Base-by-base conservation (phyloP, 2,888 invertebrate genomes). In the Mamestra brassicae region DNA sequence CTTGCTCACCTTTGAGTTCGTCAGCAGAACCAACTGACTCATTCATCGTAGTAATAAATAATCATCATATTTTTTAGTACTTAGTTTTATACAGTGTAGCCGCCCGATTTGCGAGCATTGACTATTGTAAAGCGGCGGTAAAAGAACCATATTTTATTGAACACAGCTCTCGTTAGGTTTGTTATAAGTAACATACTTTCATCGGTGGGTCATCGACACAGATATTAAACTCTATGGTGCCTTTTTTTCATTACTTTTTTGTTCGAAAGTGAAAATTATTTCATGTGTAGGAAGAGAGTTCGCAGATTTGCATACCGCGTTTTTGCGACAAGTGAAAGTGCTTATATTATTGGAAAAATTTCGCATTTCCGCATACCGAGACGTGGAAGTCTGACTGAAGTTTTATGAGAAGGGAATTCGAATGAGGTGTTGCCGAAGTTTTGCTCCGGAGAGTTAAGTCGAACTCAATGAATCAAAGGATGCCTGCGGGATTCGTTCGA, bases 261-360 rank as follows among this genome's bases (percentile, higher is more conserved):
- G 86, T 90, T 88, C 80, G 91, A 92, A 93, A 93, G 93, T 92
- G 93, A 93, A 93, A 92, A 91, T 90, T 75, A 84, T 84, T 90
- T 84, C 83, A 84, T 76, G 81, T 80, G 75, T 79, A 66, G 70
- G 73, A 85, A 81, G 87, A 81, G 73, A 82, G 80, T 71, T 71
- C 60, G 68, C 69, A 79, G 72, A 78, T 87, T 83, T 85, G 73
- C 78, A 74, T 78, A 69, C 55, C 58, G 73, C 75, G 84, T 85
- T 88, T 87, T 79, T 76, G 85, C 63, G 36, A 34, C 62, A 15
- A 88, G 90, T 87, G 88, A 90, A 90, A 90, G 89, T 87, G 78
- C 63, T 84, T 81, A 77, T 67, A 76, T 63, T 81, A 81, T 70
- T 84, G 65, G 74, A 73, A 80, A 84, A 78, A 83, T 65, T 71